Percentiles rank a stretch among this genome's conserved stretches.
Conservation (phyloP, 2,113 vertebrate genomes). For the Centrocercus urophasianus region DNA sequence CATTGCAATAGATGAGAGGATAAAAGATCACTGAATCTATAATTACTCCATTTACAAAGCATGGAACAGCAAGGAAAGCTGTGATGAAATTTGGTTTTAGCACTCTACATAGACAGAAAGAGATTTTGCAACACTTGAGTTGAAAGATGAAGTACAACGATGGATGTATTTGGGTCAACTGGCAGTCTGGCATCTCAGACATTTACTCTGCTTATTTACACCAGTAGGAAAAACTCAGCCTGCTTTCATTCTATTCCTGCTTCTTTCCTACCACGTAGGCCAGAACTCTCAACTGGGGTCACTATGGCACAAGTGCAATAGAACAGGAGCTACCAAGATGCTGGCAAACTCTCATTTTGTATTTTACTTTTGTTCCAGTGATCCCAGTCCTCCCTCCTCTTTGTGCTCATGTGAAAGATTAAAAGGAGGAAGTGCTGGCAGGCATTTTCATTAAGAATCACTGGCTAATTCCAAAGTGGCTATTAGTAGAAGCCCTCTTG, state of each 20-base stretch:
- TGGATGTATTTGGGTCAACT: neutral
- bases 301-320: neutral
- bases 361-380: neutral
- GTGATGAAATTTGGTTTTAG: neutral
- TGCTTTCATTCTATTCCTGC: neutral
- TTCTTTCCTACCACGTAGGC: accelerated
- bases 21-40: neutral
- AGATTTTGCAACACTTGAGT: neutral
- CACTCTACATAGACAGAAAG: neutral
- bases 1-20: neutral
- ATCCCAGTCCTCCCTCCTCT: neutral
- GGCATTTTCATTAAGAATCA: neutral
- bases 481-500: neutral
- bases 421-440: neutral
- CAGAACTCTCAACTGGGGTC: neutral
- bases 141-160: neutral
- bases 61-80: neutral
- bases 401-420: neutral
- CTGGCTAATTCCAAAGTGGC: neutral
- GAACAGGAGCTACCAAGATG: neutral
- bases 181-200: neutral
- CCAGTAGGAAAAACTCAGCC: neutral
- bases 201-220: neutral
- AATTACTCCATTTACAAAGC: neutral
- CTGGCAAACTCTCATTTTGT: neutral